These are phyloP conservation scores for Melanotaenia nigrans DNA, from an alignment of 2,797 vertebrate genomes.

Conservation along the genomic window DNA sequence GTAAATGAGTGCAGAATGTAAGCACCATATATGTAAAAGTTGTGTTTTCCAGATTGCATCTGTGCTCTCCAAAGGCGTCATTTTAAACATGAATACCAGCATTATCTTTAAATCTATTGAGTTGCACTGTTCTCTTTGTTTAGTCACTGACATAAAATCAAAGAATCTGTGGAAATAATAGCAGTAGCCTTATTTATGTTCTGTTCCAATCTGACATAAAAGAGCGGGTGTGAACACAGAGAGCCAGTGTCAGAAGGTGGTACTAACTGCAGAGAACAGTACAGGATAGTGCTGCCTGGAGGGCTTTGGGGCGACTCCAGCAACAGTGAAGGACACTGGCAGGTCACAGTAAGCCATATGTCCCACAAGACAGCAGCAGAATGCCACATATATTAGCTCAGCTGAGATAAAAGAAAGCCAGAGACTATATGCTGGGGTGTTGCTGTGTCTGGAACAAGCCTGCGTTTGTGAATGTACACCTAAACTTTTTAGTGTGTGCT, in stretches of 20 bases:
- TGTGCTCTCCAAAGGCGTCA: not conserved
- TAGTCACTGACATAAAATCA: conserved; percentile 28
- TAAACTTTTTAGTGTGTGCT: conserved; percentile 23
- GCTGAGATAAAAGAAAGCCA: conserved; percentile 29
- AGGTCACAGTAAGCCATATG: conserved; percentile 63
- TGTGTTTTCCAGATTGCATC: not conserved
- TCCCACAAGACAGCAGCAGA: conserved; percentile 54
- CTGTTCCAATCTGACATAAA: conserved; percentile 34
- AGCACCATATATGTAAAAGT: not conserved
- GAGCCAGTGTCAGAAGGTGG: conserved; percentile 53
- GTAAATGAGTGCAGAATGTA: not conserved
- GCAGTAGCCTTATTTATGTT: conserved; percentile 34
- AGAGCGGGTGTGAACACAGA: conserved; percentile 50
- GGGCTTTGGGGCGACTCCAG: conserved; percentile 61
- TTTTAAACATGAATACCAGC: conserved; percentile 9
- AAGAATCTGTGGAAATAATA: conserved; percentile 11
- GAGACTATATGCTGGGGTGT: not conserved
- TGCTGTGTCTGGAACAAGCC: not conserved
- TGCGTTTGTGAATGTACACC: not conserved
- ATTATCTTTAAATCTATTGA: not conserved
- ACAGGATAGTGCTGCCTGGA: conserved; percentile 47
- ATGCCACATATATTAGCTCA: conserved; percentile 42
- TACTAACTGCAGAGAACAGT: conserved; percentile 41
- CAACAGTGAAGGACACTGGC: conserved; percentile 63
- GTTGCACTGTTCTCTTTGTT: conserved; percentile 12